These are phyloP conservation scores for Euphysa ruthae DNA, from an alignment of 30 jellyfish, hydroid and myxozoan genomes.

Conservation along the genomic window DNA sequence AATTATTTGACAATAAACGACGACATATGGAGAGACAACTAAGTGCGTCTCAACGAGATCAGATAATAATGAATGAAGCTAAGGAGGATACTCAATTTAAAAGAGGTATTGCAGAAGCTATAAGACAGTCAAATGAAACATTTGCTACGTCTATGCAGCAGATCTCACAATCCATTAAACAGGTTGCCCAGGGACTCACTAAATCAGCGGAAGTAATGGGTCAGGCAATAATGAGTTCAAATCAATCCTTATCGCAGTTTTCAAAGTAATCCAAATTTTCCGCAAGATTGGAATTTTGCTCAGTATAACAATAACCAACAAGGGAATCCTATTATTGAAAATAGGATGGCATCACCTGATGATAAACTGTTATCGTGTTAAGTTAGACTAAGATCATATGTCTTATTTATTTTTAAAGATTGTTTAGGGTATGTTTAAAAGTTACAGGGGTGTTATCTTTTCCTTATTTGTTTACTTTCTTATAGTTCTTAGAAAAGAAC, in stretches of 20 bases:
- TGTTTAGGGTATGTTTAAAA: too few relatives aligned
- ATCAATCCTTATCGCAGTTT: not conserved
- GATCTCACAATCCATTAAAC: slow-evolving; percentile 32
- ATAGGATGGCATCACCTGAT: too few relatives aligned
- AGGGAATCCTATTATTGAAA: too few relatives aligned
- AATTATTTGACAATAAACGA: slow-evolving; percentile 29
- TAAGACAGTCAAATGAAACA: slow-evolving; percentile 36
- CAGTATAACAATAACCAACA: too few relatives aligned
- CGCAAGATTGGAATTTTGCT: too few relatives aligned
- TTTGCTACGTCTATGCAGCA: slow-evolving; percentile 35
- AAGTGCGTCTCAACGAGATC: slow-evolving; percentile 48
- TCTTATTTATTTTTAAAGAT: too few relatives aligned
- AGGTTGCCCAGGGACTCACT: slow-evolving; percentile 49
- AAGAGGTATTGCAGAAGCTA: slow-evolving; percentile 47
- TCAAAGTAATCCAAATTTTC: slow-evolving; percentile 5
- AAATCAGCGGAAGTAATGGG: not conserved
- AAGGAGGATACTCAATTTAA: slow-evolving; percentile 40
- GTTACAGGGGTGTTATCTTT: too few relatives aligned
- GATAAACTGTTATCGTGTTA: too few relatives aligned
- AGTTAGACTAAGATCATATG: too few relatives aligned
- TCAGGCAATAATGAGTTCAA: not conserved
- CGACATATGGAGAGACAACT: slow-evolving; percentile 40
- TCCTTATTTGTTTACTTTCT: too few relatives aligned
- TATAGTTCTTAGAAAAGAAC: too few relatives aligned
- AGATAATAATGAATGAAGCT: slow-evolving; percentile 23